Base-by-base conservation (phyloP, 2,888 invertebrate species). In the Scaptodrosophila latifasciaeformis region DNA sequence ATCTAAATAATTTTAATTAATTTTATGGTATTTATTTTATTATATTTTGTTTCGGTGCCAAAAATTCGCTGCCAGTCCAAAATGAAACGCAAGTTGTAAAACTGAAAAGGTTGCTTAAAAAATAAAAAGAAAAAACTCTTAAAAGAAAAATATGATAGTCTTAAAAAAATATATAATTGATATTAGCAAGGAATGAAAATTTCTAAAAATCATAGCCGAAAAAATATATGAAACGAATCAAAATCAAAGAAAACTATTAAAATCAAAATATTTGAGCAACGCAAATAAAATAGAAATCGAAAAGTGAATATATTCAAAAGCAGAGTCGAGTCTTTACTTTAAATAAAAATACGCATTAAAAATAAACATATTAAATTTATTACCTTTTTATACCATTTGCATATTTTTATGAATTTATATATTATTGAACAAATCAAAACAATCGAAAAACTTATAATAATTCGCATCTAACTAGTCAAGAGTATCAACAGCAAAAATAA, bases 241-340 rank as follows among this genome's bases (percentile, higher is more conserved):
- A 72, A 71, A 21, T 49, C 42, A 68, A 70, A 71, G 59, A 63
- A 76, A 71, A 69, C 60, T 43, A 54, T 29, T 40, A 1, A 72
- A 70, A 44, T 31, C 10, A 37, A 42, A 2, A 19, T 10, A 42
- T 9, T 19, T n/a, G 21, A 24, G 24, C 19, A 21, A 10, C 10
- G 24, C 24, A 47, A 54, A 29, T 42, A 30, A 30, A 34, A 42
- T 10, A 45, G 31, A 49, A 39, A 53, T 24, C 51, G 21, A 48
- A 18, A 43, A 5, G 57, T 27, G 47, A 49, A 45, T 47, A 54
- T 37, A 52, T 35, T 48, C n/a, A 57, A 60, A 37, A 51, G 82
- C 81, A 82, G 82, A 82, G 82, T 81, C 81, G 75, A 77, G 78
- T 65, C 67, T 70, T 80, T 81, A 81, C 82, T 80, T 80, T 81